Percentiles rank a stretch among this genome's conserved stretches.
Evolutionary conservation across 23 tunicate genomes (phyloP).

Genomic region (Clavelina lepadiformis): DNA sequence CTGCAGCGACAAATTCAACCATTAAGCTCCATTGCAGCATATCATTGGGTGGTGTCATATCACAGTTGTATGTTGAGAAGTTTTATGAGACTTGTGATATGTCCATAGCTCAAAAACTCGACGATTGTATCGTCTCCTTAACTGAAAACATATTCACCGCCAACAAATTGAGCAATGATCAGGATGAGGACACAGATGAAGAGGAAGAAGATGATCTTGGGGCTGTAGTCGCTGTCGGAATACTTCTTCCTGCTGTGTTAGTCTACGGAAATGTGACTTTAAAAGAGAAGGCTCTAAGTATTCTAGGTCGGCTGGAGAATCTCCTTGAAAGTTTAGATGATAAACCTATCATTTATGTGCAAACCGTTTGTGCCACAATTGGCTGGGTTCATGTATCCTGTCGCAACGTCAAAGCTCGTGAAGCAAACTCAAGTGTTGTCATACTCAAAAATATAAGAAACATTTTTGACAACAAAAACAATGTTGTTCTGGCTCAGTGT

Average conservation of each 20-base stretch:
- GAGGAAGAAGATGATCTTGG: slow-evolving; percentile 12
- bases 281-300: slow-evolving; percentile 1
- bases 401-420: neutral
- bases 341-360: slow-evolving; percentile 4
- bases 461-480: slow-evolving; percentile 18
- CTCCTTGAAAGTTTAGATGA: slow-evolving; percentile 5
- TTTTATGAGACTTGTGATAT: slow-evolving; percentile 1
- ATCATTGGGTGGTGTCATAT: slow-evolving; percentile 18
- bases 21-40: slow-evolving; percentile 17
- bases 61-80: slow-evolving; percentile 10
- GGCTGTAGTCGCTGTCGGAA: neutral
- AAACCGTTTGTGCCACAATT: slow-evolving; percentile 11
- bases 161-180: neutral
- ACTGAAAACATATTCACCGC: neutral
- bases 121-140: neutral
- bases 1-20: slow-evolving; percentile 7
- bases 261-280: neutral
- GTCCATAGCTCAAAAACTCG: neutral
- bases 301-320: neutral
- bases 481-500: slow-evolving; percentile 17
- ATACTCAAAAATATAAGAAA: slow-evolving; percentile 14
- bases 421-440: neutral
- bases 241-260: slow-evolving; percentile 7
- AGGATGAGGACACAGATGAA: slow-evolving; percentile 17
- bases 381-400: slow-evolving; percentile 26